These are phyloP conservation scores for Hemiscyllium ocellatum DNA, from an alignment of 2,113 vertebrate genomes.

Conservation along the genomic window DNA sequence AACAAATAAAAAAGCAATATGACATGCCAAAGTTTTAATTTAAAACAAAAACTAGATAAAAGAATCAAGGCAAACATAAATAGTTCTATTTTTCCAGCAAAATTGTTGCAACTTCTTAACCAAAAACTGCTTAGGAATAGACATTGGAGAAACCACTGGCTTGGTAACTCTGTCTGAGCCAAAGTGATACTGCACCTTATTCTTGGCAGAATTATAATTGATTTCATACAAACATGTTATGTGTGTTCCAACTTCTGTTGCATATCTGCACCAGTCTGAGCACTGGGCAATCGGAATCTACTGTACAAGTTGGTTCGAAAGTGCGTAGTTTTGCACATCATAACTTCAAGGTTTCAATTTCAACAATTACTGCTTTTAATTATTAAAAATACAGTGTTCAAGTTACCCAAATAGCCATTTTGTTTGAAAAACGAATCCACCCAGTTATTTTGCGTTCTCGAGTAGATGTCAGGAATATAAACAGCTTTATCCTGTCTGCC, in stretches of 20 bases:
- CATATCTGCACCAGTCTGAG: background rate
- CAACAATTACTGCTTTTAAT: too few relatives aligned
- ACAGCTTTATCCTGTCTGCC: constrained; percentile 88
- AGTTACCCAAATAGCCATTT: constrained; percentile 88
- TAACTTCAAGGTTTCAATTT: background rate
- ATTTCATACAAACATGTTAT: background rate
- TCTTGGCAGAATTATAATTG: background rate
- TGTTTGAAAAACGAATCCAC: constrained; percentile 93
- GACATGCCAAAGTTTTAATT: background rate
- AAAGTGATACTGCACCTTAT: background rate
- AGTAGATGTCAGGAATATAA: constrained; percentile 89
- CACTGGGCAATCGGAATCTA: background rate
- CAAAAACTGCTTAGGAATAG: background rate
- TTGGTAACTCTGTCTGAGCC: background rate
- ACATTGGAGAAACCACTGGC: background rate
- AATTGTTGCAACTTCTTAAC: background rate
- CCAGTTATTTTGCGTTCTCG: constrained; percentile 87
- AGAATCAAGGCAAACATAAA: background rate
- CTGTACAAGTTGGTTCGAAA: background rate
- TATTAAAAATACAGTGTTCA: too few relatives aligned
- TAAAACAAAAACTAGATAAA: background rate
- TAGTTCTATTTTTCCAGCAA: background rate
- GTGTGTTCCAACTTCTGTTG: background rate
- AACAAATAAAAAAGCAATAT: background rate
- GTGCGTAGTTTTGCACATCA: background rate